Conservation (phyloP, 1,140 invertebrate genomes). For the Gonatopus flavifemur region DNA sequence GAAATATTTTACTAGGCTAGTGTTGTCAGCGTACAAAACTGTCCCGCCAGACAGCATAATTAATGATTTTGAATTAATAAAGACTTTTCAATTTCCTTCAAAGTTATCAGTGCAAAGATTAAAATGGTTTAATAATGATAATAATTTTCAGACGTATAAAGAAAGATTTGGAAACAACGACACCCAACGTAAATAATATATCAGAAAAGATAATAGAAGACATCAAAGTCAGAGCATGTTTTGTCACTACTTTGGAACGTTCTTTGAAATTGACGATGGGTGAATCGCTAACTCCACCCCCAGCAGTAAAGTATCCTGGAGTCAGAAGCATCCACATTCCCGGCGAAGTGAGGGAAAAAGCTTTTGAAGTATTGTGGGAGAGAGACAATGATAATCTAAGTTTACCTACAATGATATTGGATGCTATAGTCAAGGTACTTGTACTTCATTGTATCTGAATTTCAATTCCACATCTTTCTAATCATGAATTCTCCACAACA, state of each 20-base stretch:
- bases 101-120: no score
- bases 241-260: constrained; percentile 76
- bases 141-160: constrained; percentile 42
- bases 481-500: constrained; percentile 43
- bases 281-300: constrained; percentile 55
- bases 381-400: constrained; percentile 82
- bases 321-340: constrained; percentile 64
- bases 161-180: constrained; percentile 26
- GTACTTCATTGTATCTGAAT: background rate
- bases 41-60: no score
- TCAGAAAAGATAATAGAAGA: constrained; percentile 67
- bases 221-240: constrained; percentile 76
- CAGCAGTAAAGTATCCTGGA: constrained; percentile 74
- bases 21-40: no score
- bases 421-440: constrained; percentile 73
- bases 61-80: background rate
- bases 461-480: background rate
- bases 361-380: constrained; percentile 83
- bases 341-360: constrained; percentile 74
- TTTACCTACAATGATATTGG: constrained; percentile 80
- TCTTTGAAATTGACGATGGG: constrained; percentile 63
- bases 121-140: no score
- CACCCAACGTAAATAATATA: constrained; percentile 54
- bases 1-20: no score
- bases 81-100: no score